Conservation (phyloP, 1,140 invertebrate species). For the Matsumurasca onukii region DNA sequence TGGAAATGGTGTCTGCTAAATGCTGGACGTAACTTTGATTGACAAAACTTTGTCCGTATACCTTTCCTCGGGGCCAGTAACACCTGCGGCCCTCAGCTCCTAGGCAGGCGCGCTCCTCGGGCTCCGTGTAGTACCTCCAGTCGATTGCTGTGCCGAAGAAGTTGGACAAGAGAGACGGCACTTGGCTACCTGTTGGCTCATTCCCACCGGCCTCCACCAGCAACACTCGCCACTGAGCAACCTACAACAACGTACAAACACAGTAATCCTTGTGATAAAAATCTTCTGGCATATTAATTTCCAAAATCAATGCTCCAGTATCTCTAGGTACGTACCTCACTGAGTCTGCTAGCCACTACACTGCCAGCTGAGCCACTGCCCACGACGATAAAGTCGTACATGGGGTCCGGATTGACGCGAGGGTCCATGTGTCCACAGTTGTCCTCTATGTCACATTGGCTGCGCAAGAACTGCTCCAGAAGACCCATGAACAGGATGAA, state of each 20-base stretch:
- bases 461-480: slow-evolving; percentile 65
- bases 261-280: too few relatives aligned
- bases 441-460: slow-evolving; percentile 52
- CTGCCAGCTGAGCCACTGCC: slow-evolving; percentile 92
- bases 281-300: too few relatives aligned
- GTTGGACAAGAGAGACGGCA: slow-evolving; percentile 85
- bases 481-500: slow-evolving; percentile 27
- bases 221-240: slow-evolving; percentile 63
- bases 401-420: slow-evolving; percentile 53
- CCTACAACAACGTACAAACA: too few relatives aligned
- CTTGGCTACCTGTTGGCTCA: slow-evolving; percentile 87
- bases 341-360: slow-evolving; percentile 86
- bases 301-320: too few relatives aligned
- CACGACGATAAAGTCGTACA: slow-evolving; percentile 85
- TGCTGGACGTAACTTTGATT: too few relatives aligned
- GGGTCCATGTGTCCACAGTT: slow-evolving; percentile 68
- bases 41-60: too few relatives aligned
- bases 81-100: slow-evolving; percentile 63
- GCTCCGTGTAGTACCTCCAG: slow-evolving; percentile 90
- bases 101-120: slow-evolving; percentile 57
- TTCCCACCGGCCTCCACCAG: slow-evolving; percentile 90
- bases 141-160: slow-evolving; percentile 84
- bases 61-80: slow-evolving; percentile 67
- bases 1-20: too few relatives aligned
- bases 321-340: too few relatives aligned